Base-by-base conservation (phyloP, 2,888 invertebrate species). In the Melanophora roralis region DNA sequence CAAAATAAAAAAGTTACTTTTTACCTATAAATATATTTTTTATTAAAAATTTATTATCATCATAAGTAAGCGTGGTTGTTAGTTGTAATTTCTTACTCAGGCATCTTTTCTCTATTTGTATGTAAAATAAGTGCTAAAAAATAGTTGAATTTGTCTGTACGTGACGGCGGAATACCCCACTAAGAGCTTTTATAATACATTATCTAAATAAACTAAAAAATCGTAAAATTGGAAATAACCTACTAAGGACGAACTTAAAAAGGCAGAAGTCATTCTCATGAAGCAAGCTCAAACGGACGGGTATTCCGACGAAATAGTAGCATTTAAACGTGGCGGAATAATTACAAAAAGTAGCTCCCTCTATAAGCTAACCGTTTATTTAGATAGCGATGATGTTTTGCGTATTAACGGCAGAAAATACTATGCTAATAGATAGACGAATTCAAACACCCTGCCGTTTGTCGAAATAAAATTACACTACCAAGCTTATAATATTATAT, bases 241-340 rank as follows among this genome's bases (percentile, higher is more conserved):
- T 68, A 21, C 49, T 1, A 45, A 69, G 55, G 53, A 47, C 3
- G 72, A 72, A 27, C n/a, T 62, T 16, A 60, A 47, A 57, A 64
- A 19, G 11, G 43, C 51, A 6, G 60, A 51, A 43, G 8, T 51
- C 3, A 0, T 60, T 14, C 16, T 57, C 4, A 36, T 59, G 0
- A 69, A 67, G 7, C 43, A 67, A 69, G 57, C 47, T 47, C 69
- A 57, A 38, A n/a, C 3, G 21, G 27, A 53, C 9, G 16, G 27
- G 11, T 67, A 67, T 67, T 32, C 43, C 0, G 53, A 67, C 19
- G 57, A 69, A 49, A 69, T 69, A 49, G 38, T 12, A 47, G 6
- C 14, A 0, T 19, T 71, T 6, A 71, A 60, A 38, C 2, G 14
- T 23, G 4, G 2, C 0, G 27, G 57, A 3, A 59, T 36, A 21